These are phyloP conservation scores for Cynaeus angustus DNA, from an alignment of 2,888 invertebrate species.

Conservation along the genomic window DNA sequence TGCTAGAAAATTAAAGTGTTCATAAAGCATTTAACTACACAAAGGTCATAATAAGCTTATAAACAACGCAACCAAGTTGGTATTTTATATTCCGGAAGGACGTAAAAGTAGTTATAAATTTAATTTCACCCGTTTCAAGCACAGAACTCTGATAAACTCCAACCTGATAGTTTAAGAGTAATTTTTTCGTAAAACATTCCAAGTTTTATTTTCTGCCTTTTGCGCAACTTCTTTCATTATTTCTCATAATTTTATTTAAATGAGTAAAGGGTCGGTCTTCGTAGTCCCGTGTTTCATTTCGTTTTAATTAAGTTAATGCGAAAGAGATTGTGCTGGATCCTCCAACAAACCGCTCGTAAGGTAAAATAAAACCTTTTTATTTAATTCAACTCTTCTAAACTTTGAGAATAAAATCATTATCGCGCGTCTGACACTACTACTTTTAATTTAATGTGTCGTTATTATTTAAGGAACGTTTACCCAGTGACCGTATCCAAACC, in stretches of 20 bases:
- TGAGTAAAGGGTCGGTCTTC: slow-evolving; percentile 26
- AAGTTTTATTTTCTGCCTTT: slow-evolving; percentile 16
- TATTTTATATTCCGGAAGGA: slow-evolving; percentile 21
- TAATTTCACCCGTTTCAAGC: background rate
- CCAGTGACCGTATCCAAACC: slow-evolving; percentile 18
- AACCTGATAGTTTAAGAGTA: slow-evolving; percentile 2
- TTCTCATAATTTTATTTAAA: slow-evolving; percentile 26
- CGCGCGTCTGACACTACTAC: slow-evolving; percentile 11
- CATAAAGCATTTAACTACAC: slow-evolving; percentile 21
- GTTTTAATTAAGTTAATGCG: slow-evolving; percentile 39
- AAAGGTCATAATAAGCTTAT: slow-evolving; percentile 22
- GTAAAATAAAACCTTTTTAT: slow-evolving; percentile 37
- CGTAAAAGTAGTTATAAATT: slow-evolving; percentile 19
- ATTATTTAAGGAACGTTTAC: slow-evolving; percentile 26
- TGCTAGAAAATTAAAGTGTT: slow-evolving; percentile 16
- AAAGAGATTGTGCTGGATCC: slow-evolving; percentile 37
- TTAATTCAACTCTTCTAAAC: slow-evolving; percentile 32
- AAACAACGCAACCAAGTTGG: slow-evolving; percentile 10
- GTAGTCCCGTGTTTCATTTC: slow-evolving; percentile 30
- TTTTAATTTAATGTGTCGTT: slow-evolving; percentile 11
- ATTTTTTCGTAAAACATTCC: background rate
- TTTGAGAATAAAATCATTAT: slow-evolving; percentile 22
- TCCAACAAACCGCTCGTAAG: slow-evolving; percentile 22
- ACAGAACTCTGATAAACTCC: slow-evolving; percentile 1
- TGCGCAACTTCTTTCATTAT: slow-evolving; percentile 14